A percentile compares a stretch with the other conserved stretches of the same genome.
These are phyloP conservation scores for Acanthurus lineatus DNA, from an alignment of 2,797 vertebrate genomes.

Conservation along the genomic window DNA sequence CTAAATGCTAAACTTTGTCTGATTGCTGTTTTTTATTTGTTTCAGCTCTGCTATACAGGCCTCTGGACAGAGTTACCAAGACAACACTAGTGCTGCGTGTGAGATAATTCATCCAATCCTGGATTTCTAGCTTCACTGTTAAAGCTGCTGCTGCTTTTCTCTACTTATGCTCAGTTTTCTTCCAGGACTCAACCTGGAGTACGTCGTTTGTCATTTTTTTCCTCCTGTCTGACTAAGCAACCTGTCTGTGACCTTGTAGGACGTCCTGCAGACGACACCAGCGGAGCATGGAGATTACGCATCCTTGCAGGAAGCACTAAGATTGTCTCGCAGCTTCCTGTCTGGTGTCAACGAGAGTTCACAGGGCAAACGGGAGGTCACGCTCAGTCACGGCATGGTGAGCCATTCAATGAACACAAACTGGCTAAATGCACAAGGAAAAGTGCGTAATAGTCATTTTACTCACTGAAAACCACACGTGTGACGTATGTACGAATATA, in stretches of 20 bases:
- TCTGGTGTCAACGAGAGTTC: slow-evolving; percentile 86
- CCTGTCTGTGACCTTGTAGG: slow-evolving; percentile 63
- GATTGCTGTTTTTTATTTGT: slow-evolving; percentile 13
- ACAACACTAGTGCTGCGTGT: slow-evolving; percentile 85
- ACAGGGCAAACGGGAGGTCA: slow-evolving; percentile 81
- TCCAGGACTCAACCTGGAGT: not conserved
- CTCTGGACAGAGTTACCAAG: slow-evolving; percentile 86
- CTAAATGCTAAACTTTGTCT: not conserved
- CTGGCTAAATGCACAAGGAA: not conserved
- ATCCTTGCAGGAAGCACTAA: slow-evolving; percentile 80
- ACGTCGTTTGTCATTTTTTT: not conserved
- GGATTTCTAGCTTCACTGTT: not conserved
- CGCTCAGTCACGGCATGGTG: slow-evolving; percentile 83
- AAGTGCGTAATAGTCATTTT: not conserved
- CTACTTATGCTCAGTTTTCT: not conserved
- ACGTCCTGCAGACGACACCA: slow-evolving; percentile 84
- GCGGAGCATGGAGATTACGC: slow-evolving; percentile 71
- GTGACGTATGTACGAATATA: too few species aligned
- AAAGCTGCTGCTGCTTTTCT: not conserved
- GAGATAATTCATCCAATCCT: slow-evolving; percentile 32
- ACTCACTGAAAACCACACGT: not conserved
- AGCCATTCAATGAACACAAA: not conserved
- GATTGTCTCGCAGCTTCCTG: slow-evolving; percentile 85
- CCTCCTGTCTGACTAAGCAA: not conserved
- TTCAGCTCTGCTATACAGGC: slow-evolving; percentile 86